Conservation (phyloP, 2,888 invertebrate genomes). For the Aromia moschata region DNA sequence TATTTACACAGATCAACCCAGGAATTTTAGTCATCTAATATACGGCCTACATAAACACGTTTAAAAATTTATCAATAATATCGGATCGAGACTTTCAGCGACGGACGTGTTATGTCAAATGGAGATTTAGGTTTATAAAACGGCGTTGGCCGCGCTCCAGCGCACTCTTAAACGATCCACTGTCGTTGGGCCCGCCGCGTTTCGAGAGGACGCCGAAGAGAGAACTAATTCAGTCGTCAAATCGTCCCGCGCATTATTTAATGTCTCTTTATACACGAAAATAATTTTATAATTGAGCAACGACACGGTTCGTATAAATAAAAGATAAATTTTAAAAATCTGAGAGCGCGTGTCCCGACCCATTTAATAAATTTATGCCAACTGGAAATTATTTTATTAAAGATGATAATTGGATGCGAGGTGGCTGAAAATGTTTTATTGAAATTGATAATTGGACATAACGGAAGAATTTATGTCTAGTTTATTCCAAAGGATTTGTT, state of each 20-base stretch:
- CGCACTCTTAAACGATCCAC: conserved; percentile 29
- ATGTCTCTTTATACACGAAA: conserved; percentile 3
- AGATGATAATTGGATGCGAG: no score
- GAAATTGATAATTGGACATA: no score
- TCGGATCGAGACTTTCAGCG: conserved; percentile 34
- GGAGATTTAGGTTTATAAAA: conserved; percentile 37
- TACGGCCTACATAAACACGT: conserved; percentile 21
- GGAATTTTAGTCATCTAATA: conserved; percentile 18
- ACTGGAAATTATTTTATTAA: no score
- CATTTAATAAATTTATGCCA: neutral
- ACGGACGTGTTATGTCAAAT: conserved; percentile 37
- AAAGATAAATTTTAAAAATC: conserved; percentile 1
- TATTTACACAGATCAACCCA: conserved; percentile 1
- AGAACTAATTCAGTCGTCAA: conserved; percentile 39
- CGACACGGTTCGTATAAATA: neutral
- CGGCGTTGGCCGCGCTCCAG: conserved; percentile 36
- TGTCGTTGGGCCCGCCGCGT: conserved; percentile 40
- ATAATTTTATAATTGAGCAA: conserved; percentile 14
- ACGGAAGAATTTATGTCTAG: no score
- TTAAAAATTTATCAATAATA: conserved; percentile 18
- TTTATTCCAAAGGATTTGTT: no score
- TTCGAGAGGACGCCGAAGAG: conserved; percentile 38
- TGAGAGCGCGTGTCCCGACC: neutral
- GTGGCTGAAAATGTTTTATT: no score
- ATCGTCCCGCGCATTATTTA: conserved; percentile 9